These are phyloP conservation scores for Pristionchus arcanus DNA, from an alignment of 2,888 invertebrate species.

Conservation along the genomic window DNA sequence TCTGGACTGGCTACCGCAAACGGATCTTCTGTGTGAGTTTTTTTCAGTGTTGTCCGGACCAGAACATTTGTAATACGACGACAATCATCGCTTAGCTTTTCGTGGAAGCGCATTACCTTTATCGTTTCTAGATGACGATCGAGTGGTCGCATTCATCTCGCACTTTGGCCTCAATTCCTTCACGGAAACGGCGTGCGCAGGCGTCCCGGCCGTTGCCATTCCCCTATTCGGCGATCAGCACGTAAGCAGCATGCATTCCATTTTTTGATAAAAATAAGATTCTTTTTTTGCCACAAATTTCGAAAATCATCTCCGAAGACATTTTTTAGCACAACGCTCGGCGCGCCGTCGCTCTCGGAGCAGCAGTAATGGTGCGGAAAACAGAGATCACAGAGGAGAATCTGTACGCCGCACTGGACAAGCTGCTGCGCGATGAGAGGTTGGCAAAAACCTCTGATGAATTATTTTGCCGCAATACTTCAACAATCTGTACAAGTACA, in stretches of 20 bases:
- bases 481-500: no score
- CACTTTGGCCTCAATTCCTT: conserved; percentile 50
- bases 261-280: no score
- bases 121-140: neutral
- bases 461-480: neutral
- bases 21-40: conserved; percentile 65
- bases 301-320: no score
- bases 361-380: neutral
- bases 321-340: conserved; percentile 1
- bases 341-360: neutral
- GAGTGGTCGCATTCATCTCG: conserved; percentile 38
- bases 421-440: neutral
- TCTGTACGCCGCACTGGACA: neutral
- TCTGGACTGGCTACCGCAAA: conserved; percentile 71
- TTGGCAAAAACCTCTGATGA: neutral
- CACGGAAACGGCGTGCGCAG: neutral
- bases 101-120: no score
- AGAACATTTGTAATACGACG: no score
- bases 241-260: neutral
- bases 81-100: no score
- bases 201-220: conserved; percentile 32
- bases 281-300: neutral
- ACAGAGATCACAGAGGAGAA: conserved; percentile 14
- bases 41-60: no score
- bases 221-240: conserved; percentile 27